Percentiles rank a stretch among this genome's conserved stretches.
Conservation (phyloP, 1,140 invertebrate species). For the Olivierus martensii region DNA sequence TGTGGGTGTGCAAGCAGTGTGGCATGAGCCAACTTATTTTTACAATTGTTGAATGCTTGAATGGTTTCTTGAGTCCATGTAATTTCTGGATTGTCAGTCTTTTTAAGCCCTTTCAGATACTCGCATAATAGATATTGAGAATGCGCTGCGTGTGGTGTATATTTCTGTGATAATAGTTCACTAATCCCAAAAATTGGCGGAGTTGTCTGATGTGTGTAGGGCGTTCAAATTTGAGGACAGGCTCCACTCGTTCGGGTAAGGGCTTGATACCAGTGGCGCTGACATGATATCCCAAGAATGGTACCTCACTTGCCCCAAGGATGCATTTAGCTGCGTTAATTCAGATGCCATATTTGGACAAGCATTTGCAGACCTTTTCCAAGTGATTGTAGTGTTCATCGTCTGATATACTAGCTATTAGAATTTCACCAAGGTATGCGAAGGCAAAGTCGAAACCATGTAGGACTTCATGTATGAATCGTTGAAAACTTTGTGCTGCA, state of each 20-base stretch:
- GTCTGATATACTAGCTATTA: slow-evolving; percentile 29
- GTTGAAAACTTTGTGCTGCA: slow-evolving; percentile 6
- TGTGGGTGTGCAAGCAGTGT: too few species aligned
- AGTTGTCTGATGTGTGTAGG: slow-evolving; percentile 20
- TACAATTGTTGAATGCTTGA: slow-evolving; percentile 24
- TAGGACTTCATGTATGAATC: slow-evolving; percentile 2
- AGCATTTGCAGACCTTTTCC: slow-evolving; percentile 23
- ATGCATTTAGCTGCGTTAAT: slow-evolving; percentile 22
- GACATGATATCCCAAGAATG: slow-evolving; percentile 9
- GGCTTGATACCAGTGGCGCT: slow-evolving; percentile 4
- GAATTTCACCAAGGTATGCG: slow-evolving; percentile 21
- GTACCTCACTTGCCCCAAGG: background rate
- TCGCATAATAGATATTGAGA: slow-evolving; percentile 9
- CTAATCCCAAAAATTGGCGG: slow-evolving; percentile 26
- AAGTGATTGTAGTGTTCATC: slow-evolving; percentile 29
- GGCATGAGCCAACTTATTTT: slow-evolving; percentile 21
- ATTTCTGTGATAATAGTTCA: slow-evolving; percentile 31
- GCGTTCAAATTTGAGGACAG: slow-evolving; percentile 19
- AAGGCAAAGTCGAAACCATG: background rate
- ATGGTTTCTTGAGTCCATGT: slow-evolving; percentile 9
- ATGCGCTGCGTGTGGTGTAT: slow-evolving; percentile 23
- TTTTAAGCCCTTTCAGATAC: background rate
- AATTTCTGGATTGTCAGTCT: background rate
- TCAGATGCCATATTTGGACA: slow-evolving; percentile 23
- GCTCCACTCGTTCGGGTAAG: background rate